Base-by-base conservation (phyloP, 2,113 vertebrate genomes). In the Gambusia holbrooki region DNA sequence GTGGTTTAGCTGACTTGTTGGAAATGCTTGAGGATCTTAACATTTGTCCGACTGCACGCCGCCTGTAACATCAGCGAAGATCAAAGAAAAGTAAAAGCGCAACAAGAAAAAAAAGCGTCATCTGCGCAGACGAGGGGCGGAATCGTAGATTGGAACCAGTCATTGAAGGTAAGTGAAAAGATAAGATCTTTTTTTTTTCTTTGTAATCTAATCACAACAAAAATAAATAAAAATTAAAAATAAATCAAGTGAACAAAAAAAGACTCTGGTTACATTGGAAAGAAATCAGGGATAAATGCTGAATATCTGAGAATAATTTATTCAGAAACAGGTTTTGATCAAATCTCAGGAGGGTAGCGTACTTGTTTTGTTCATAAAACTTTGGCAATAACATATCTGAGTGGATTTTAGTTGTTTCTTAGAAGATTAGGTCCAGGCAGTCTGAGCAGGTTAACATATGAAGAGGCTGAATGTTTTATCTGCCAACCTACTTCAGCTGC, bases 1-100 rank as follows among this genome's bases (percentile, higher is more conserved):
- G 74, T 71, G 74, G 76, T 87, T 85, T 87, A 79, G 79, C 89
- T 71, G 89, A 92, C 84, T 90, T 91, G 89, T 88, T 87, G 85
- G 87, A 87, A 88, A 92, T 88, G 91, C 86, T 85, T 48, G 83
- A 77, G 82, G 81, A 90, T 84, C 86, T 77, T 30, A 25, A 79
- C 70, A 81, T 69, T 76, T 71, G 45, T 86, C 71, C 74, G 65
- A 77, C 8, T 62, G 64, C 76, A 61, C 80, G 48, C 72, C 37
- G 81, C 71, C 82, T 80, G 80, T 63, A 63, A 63, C 73, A 88
- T 45, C 80, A 28, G 75, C 22, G 72, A 67, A 19, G 74, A 74
- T 42, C 72, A 63, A 69, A 73, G 45, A 77, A 85, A 87, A 90
- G 85, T 85, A 30, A 88, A 88, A 51, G 68, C 42, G n/a, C 74